These are phyloP conservation scores for Tetragnatha montana DNA, from an alignment of 2,888 invertebrate species.

Conservation along the genomic window DNA sequence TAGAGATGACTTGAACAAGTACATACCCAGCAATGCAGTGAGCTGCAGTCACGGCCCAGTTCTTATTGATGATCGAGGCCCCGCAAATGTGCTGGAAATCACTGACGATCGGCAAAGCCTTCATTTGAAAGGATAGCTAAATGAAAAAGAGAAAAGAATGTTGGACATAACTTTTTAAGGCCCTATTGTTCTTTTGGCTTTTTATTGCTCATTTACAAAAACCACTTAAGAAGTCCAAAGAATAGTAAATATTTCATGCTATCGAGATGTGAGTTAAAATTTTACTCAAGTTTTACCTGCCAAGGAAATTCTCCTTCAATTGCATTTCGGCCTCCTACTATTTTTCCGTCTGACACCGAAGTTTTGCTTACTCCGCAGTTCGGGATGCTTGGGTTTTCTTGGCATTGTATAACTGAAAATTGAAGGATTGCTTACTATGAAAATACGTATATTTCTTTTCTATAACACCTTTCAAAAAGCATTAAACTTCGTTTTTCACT, in stretches of 20 bases:
- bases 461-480: not conserved
- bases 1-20: not conserved
- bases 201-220: too few relatives aligned
- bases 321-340: slow-evolving; percentile 68
- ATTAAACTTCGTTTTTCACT: not conserved
- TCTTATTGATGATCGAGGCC: slow-evolving; percentile 59
- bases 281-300: slow-evolving; percentile 57
- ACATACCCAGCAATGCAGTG: slow-evolving; percentile 71
- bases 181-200: too few relatives aligned
- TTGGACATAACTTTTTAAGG: too few relatives aligned
- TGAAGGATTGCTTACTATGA: not conserved
- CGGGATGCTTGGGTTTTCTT: slow-evolving; percentile 50
- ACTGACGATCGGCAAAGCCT: slow-evolving; percentile 30
- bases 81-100: slow-evolving; percentile 69
- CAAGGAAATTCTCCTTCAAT: slow-evolving; percentile 69
- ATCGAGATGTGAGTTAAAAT: not conserved
- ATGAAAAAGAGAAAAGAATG: not conserved
- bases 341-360: slow-evolving; percentile 38
- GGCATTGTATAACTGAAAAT: slow-evolving; percentile 15
- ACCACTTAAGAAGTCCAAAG: too few relatives aligned
- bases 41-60: slow-evolving; percentile 70
- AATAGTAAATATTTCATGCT: not conserved
- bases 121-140: slow-evolving; percentile 65
- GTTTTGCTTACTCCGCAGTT: slow-evolving; percentile 64
- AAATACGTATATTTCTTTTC: not conserved